Evolutionary conservation across 2,888 invertebrate genomes (phyloP).

Genomic region (Ichneumoninae sp.): DNA sequence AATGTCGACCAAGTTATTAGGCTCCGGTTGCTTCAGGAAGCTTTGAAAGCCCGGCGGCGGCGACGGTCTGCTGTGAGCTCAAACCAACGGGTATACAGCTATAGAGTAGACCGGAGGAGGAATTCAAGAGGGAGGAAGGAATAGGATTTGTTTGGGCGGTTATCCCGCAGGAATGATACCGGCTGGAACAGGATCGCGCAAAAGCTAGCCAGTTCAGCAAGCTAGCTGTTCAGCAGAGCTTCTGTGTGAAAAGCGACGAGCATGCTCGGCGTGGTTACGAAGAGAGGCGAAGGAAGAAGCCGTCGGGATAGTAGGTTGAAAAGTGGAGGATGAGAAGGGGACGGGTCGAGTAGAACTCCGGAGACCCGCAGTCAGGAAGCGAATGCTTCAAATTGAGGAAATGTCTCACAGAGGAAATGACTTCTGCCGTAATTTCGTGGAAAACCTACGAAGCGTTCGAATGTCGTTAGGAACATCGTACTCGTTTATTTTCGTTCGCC

Average conservation of each 20-base stretch:
- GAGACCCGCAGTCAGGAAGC: constrained; percentile 58
- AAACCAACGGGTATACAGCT: constrained; percentile 10
- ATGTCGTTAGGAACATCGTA: constrained; percentile 68
- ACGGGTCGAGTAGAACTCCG: constrained; percentile 46
- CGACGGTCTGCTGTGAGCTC: constrained; percentile 6
- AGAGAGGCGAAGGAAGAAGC: constrained; percentile 36
- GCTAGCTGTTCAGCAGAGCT: constrained; percentile 21
- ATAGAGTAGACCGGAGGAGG: constrained; percentile 13
- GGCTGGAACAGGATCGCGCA: constrained; percentile 39
- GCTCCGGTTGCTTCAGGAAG: not conserved
- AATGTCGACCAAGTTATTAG: constrained; percentile 11
- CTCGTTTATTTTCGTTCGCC: constrained; percentile 61
- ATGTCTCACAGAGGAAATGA: constrained; percentile 70
- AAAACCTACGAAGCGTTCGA: constrained; percentile 69
- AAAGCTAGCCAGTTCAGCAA: constrained; percentile 52
- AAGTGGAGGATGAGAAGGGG: constrained; percentile 51
- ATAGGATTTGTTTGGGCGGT: constrained; percentile 43
- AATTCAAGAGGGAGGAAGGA: constrained; percentile 38
- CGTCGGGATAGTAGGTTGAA: constrained; percentile 50
- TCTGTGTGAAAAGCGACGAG: constrained; percentile 45
- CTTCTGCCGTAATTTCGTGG: constrained; percentile 69
- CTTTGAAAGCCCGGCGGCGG: constrained; percentile 11
- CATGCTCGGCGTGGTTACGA: constrained; percentile 33
- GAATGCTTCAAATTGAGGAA: constrained; percentile 71
- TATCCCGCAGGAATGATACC: constrained; percentile 39